These are phyloP conservation scores for Lagenorhynchus albirostris DNA, from an alignment of 2,113 vertebrate species.

Conservation along the genomic window DNA sequence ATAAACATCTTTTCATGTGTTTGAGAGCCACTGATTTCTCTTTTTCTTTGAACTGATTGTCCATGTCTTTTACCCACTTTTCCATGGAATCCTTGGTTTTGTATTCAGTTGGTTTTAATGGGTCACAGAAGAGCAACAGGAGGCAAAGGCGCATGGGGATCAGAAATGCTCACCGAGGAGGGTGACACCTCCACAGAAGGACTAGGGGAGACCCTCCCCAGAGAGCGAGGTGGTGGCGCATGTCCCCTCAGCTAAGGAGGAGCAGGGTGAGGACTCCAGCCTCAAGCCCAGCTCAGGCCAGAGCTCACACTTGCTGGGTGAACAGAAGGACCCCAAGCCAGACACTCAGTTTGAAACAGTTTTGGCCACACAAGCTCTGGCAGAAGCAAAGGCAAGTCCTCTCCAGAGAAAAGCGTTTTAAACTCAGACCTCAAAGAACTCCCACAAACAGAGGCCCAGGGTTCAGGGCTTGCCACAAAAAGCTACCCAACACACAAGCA, in stretches of 20 bases:
- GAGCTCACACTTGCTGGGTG: neutral
- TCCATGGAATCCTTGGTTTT: neutral
- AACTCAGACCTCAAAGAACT: neutral
- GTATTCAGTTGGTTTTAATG: neutral
- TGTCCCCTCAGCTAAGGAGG: neutral
- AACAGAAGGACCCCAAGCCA: neutral
- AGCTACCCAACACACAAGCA: too few species aligned
- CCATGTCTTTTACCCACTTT: too few species aligned
- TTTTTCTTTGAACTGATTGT: too few species aligned
- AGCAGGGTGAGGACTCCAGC: too few species aligned
- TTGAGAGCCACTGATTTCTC: too few species aligned
- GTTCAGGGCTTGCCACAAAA: neutral
- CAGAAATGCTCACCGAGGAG: neutral
- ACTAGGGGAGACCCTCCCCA: neutral
- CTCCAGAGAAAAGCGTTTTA: neutral
- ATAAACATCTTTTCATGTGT: too few species aligned
- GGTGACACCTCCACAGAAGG: neutral
- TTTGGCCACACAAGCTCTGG: neutral
- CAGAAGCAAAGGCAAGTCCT: neutral
- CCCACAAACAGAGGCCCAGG: neutral
- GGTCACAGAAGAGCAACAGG: too few species aligned
- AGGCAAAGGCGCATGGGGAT: neutral
- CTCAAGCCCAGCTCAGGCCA: neutral
- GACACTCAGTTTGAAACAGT: neutral
- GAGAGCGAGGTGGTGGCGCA: accelerated